A percentile compares a stretch with the other conserved stretches of the same genome.
Evolutionary conservation across 2,113 vertebrate species (phyloP).

Genomic region (Oplegnathus fasciatus): DNA sequence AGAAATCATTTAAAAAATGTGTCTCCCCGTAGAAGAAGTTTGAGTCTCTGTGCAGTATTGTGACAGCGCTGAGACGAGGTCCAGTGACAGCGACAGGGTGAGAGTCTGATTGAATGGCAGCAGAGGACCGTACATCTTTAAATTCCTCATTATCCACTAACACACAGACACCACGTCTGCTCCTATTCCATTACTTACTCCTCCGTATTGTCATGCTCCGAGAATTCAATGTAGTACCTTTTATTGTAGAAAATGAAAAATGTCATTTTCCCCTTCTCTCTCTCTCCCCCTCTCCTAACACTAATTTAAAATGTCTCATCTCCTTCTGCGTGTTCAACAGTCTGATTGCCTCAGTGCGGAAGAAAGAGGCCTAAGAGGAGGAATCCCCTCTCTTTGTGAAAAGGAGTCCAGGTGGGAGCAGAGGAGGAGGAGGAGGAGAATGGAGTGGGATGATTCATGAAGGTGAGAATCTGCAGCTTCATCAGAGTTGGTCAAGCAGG

Average conservation of each 20-base stretch:
- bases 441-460: slow-evolving; percentile 74
- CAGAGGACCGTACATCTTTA: slow-evolving; percentile 71
- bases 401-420: slow-evolving; percentile 76
- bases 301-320: slow-evolving; percentile 86
- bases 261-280: slow-evolving; percentile 73
- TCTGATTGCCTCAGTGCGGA: slow-evolving; percentile 81
- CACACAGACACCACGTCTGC: slow-evolving; percentile 76
- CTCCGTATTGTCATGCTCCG: slow-evolving; percentile 81
- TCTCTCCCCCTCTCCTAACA: slow-evolving; percentile 67
- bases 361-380: slow-evolving; percentile 82
- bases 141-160: slow-evolving; percentile 83
- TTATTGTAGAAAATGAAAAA: slow-evolving; percentile 85
- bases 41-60: slow-evolving; percentile 42
- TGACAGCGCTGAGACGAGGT: slow-evolving; percentile 58
- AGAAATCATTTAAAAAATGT: slow-evolving; percentile 21
- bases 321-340: slow-evolving; percentile 81
- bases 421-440: slow-evolving; percentile 62
- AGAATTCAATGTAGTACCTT: slow-evolving; percentile 83
- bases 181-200: slow-evolving; percentile 81
- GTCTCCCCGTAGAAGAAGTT: slow-evolving; percentile 41
- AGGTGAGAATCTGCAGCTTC: slow-evolving; percentile 83
- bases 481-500: slow-evolving; percentile 82
- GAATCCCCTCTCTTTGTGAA: slow-evolving; percentile 83
- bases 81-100: slow-evolving; percentile 55
- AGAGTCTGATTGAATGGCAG: slow-evolving; percentile 73